Conservation (phyloP, 2,113 vertebrate genomes). For the Dicentrarchus labrax region DNA sequence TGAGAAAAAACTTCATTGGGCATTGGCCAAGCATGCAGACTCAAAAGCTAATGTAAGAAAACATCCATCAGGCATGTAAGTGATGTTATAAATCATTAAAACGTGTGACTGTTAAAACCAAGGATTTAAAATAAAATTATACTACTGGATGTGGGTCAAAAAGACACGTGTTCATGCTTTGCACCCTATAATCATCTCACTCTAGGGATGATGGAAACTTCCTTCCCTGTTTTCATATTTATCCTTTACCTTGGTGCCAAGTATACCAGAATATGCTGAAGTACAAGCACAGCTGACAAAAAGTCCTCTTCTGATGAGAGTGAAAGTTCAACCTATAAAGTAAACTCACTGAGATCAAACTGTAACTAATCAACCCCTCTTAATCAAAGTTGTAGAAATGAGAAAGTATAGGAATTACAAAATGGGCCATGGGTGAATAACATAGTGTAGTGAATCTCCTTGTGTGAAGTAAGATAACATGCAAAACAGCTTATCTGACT, state of each 20-base stretch:
- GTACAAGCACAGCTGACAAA: background rate
- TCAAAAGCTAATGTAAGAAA: background rate
- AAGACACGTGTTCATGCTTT: background rate
- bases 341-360: background rate
- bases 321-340: background rate
- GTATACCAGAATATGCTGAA: background rate
- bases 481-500: slow-evolving; percentile 36
- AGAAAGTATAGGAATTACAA: background rate
- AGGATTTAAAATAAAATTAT: slow-evolving; percentile 9
- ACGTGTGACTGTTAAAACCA: background rate
- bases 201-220: slow-evolving; percentile 1
- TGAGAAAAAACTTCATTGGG: background rate
- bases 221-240: background rate
- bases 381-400: background rate
- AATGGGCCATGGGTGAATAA: background rate
- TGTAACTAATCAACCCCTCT: background rate
- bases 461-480: slow-evolving; percentile 12
- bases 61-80: background rate
- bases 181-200: slow-evolving; percentile 6
- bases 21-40: background rate
- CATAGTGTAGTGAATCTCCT: background rate
- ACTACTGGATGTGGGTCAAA: background rate
- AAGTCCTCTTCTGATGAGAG: background rate
- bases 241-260: too few relatives aligned
- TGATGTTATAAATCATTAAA: background rate